Base-by-base conservation (phyloP, 2,113 vertebrate genomes). In the Pseudolaguvia tuberculata region DNA sequence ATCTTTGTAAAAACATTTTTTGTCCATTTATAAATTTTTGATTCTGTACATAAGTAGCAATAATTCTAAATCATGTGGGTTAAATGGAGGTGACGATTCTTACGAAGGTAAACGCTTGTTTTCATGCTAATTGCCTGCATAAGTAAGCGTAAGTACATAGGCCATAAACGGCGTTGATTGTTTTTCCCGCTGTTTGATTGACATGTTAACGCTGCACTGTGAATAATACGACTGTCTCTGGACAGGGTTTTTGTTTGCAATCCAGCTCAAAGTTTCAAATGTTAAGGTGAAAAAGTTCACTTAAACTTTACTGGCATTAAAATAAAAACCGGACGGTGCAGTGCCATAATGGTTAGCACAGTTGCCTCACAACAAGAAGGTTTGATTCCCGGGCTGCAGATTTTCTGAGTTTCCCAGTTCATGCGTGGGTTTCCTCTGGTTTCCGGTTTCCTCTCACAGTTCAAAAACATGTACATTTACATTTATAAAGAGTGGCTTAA, bases 101-200 rank as follows among this genome's bases (percentile, higher is more conserved):
- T 25, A 62, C 29, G 20, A 69, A 23, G 21, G 8, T 21, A 0
- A 25, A 58, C 48, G 23, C 8, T 17, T 11, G 12, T 39, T 21
- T 56, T 29, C 21, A 55, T 23, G 42, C 63, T 71, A 77, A 77
- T 23, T 21, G n/a, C 21, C 20, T 59, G 21, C 39, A 50, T 69
- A 56, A 48, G 67, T 20, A 11, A 47, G 39, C 35, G 3, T 57
- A n/a, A 59, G 61, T 29, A 21, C 18, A 2, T 5, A 20, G 35
- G 48, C 48, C 48, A 51, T 68, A 59, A 47, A 53, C 35, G 5
- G 27, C 50, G 53, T 63, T 51, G 61, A 42, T 70, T 65, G 14
- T 21, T 42, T 72, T 47, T n/a, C n/a, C n/a, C 3, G 51, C 21
- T 12, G 6, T 21, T 5, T 2, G 5, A 23, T n/a, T n/a, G 56